Base-by-base conservation (phyloP, 1,140 invertebrate genomes). In the Eulimnadia texana region DNA sequence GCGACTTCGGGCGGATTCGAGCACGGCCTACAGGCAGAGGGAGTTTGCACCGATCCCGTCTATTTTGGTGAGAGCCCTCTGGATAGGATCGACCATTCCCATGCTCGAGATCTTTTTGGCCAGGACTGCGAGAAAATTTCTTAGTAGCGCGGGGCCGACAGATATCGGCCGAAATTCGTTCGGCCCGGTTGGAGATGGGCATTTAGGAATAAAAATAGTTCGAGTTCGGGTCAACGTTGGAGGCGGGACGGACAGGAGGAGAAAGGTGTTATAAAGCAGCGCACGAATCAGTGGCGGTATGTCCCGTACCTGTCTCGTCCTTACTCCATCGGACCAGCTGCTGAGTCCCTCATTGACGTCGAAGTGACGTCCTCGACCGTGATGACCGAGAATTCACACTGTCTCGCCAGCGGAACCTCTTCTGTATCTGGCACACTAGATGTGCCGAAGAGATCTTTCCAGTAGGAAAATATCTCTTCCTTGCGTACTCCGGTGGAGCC, bases 161-260 rank as follows among this genome's bases (percentile, higher is more conserved):
- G 63, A 68, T 19, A 70, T 63, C 19, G 68, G 69, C 10, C 68
- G 22, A 51, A 67, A 71, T 42, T 67, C 67, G 3, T 42, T 64
- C 0, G 59, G 50, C 2, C 65, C 24, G 0, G 9, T 19, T 0
- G 25, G 24, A 27, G 63, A 67, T 0, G 65, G 65, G 1, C 61
- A 63, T 50, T 70, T 68, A 9, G 65, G 68, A 6, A 72, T 65
- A 16, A 71, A 62, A 0, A 66, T 67, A 0, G 67, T 70, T 2
- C 65, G 59, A 49, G 71, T 69, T 22, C 29, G 53, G 10, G 16
- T 20, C 11, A 53, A 20, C 1, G 52, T 13, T 11, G 52, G 1
- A 13, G 20, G 20, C 19, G 24, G 52, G 11, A 11, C 20, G 10
- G 10, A 11, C 11, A 53, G 52, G 20, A 23, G 19, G 24, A 53